Base-by-base conservation (phyloP, 2,888 invertebrate species). In the Archips xylosteana region DNA sequence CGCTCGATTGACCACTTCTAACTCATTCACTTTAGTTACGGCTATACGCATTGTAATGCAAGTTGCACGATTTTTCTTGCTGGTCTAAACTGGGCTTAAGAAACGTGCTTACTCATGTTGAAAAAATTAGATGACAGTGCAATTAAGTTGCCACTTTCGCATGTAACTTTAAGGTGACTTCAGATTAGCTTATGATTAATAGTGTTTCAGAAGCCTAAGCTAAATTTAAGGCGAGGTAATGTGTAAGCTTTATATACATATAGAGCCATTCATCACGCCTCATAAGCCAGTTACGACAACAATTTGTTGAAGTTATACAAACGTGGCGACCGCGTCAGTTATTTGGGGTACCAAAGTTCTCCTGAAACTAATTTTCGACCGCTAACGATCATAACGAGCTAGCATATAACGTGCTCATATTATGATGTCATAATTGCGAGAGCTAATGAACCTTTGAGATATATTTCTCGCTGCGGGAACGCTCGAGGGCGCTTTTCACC, bases 241-340 rank as follows among this genome's bases (percentile, higher is more conserved):
- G 64, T 60, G 73, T 60, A 57, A 59, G 68, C 59, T 64, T 64
- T 65, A 45, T 13, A 54, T 54, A 23, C n/a, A n/a, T n/a, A n/a
- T n/a, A n/a, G 51, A 45, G 9, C 49, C 61, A 68, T 75, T 73
- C 64, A 73, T 70, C 65, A 75, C 32, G 45, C 36, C 69, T 59
- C 68, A 54, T 47, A 42, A 72, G 61, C 72, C 66, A 65, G 75
- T 68, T 71, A 71, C 74, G 75, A 69, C 74, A 71, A 74, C 74
- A 75, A 75, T 75, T 74, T 75, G 65, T 66, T 66, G 57, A 51
- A 65, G 67, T 68, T 68, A 63, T 67, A 71, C 63, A 68, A n/a
- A 72, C 45, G 42, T 63, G 68, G 32, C 63, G 6, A 47, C 15
- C 32, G 47, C 34, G 60, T 36, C 63, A 75, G 69, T 72, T 69